phyloP scores from a whole-genome alignment of 1,140 invertebrate species.

The Tachypleus tridentatus region DNA sequence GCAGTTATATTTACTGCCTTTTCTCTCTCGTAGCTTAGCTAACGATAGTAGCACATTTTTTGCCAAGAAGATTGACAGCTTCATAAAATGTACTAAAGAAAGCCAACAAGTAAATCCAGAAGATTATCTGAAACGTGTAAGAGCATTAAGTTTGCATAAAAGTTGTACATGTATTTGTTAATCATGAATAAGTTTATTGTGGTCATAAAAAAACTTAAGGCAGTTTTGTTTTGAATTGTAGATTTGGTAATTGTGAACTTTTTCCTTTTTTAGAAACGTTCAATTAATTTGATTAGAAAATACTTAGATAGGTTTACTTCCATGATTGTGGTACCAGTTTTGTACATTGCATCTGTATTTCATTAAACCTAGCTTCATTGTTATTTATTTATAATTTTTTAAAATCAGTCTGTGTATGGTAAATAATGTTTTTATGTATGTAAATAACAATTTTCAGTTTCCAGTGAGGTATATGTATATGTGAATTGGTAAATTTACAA shows the following conservation, averaged over 20 bases:
- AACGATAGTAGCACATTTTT: slow-evolving; percentile 74
- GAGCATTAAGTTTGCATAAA: slow-evolving; percentile 10
- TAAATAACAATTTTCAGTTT: too few species aligned
- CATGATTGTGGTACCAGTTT: too few species aligned
- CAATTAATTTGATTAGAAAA: too few species aligned
- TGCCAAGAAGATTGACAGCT: slow-evolving; percentile 81
- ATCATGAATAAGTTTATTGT: not conserved
- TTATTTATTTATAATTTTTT: too few species aligned
- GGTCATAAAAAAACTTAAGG: not conserved
- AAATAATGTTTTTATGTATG: too few species aligned
- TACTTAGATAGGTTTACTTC: too few species aligned
- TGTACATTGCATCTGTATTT: too few species aligned
- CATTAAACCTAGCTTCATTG: too few species aligned
- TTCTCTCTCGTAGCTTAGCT: slow-evolving; percentile 52
- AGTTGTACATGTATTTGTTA: not conserved
- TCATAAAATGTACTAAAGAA: slow-evolving; percentile 85
- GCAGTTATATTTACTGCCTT: not conserved
- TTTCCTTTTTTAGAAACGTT: not conserved
- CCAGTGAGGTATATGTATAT: too few species aligned
- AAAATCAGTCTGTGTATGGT: too few species aligned
- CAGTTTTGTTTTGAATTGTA: not conserved
- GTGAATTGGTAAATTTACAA: too few species aligned
- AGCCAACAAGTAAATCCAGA: slow-evolving; percentile 76
- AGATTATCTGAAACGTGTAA: slow-evolving; percentile 78
- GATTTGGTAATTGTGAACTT: not conserved